phyloP scores from a whole-genome alignment of 2,797 vertebrate species.

The Myripristis murdjan region DNA sequence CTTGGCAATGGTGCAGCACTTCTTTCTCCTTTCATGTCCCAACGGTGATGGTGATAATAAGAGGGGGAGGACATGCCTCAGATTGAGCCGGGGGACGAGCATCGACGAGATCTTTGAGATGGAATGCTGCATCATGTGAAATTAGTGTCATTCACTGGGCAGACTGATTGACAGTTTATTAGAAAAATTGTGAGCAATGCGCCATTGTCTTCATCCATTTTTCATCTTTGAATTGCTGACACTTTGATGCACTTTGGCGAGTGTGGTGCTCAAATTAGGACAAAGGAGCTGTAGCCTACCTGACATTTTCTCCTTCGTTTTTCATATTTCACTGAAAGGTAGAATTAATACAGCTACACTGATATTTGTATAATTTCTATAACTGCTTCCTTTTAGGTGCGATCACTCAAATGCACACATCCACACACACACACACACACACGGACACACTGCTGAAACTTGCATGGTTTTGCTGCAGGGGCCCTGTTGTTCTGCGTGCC shows the following conservation, averaged over 20 bases:
- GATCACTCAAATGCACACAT: conserved; percentile 26
- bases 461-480: conserved; percentile 47
- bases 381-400: conserved; percentile 55
- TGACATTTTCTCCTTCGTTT: conserved; percentile 21
- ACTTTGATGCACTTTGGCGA: conserved; percentile 61
- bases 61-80: conserved; percentile 70
- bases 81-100: conserved; percentile 64
- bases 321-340: conserved; percentile 34
- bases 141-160: conserved; percentile 70
- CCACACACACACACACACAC: conserved; percentile 25
- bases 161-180: conserved; percentile 76
- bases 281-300: conserved; percentile 53
- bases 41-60: conserved; percentile 78
- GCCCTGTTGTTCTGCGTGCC: conserved; percentile 67
- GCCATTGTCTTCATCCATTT: conserved; percentile 68
- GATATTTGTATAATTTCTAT: conserved; percentile 45
- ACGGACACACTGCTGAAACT: conserved; percentile 21
- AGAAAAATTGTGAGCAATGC: conserved; percentile 66
- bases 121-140: conserved; percentile 75
- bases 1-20: conserved; percentile 73
- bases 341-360: conserved; percentile 53
- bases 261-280: conserved; percentile 55
- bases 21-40: conserved; percentile 78
- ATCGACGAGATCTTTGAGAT: conserved; percentile 74
- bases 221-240: conserved; percentile 69